Conservation (phyloP, 2,113 vertebrate genomes). For the Corydoras sp. region DNA sequence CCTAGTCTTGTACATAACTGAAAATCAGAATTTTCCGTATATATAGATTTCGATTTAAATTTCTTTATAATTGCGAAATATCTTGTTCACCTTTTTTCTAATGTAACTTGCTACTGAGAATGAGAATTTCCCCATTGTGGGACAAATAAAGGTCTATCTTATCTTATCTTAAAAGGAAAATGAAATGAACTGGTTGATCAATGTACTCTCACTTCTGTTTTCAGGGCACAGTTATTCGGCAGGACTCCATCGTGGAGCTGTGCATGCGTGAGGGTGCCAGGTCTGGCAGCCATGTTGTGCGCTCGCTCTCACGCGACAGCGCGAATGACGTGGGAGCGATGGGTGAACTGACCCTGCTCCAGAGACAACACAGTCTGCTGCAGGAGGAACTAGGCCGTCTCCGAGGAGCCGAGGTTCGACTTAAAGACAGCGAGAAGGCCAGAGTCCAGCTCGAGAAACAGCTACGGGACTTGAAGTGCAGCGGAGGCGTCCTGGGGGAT, state of each 20-base stretch:
- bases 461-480: slow-evolving; percentile 53
- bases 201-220: background rate
- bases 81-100: too few species aligned
- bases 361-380: slow-evolving; percentile 77
- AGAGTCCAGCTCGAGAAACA: slow-evolving; percentile 65
- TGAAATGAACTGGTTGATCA: background rate
- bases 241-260: slow-evolving; percentile 79
- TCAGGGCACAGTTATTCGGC: slow-evolving; percentile 75
- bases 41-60: too few species aligned
- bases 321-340: slow-evolving; percentile 44
- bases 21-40: too few species aligned
- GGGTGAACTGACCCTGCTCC: slow-evolving; percentile 73
- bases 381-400: slow-evolving; percentile 81
- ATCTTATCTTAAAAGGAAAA: too few species aligned
- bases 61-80: too few species aligned
- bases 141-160: too few species aligned
- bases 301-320: slow-evolving; percentile 62
- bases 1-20: too few species aligned
- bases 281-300: slow-evolving; percentile 39
- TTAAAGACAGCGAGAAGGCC: slow-evolving; percentile 75
- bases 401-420: slow-evolving; percentile 68
- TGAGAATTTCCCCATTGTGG: too few species aligned
- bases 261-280: slow-evolving; percentile 56
- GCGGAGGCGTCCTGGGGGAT: slow-evolving; percentile 35
- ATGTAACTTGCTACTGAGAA: too few species aligned